Base-by-base conservation (phyloP, 2,113 vertebrate species). In the Microtus pennsylvanicus region DNA sequence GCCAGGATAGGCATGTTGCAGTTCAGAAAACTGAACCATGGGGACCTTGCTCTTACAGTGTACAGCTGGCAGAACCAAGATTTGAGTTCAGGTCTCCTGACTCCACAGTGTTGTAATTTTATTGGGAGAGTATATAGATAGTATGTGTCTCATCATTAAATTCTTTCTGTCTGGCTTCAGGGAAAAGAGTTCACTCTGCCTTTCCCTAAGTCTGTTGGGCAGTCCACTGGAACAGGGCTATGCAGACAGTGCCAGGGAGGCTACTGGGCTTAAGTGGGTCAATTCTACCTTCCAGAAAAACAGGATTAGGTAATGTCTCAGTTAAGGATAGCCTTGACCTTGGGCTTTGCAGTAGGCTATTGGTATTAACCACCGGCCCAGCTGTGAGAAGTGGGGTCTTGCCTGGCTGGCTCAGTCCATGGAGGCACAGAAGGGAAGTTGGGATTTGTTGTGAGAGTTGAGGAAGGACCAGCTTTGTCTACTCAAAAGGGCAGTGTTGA, bases 301-400 rank as follows among this genome's bases (percentile, higher is more conserved):
- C 0, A 63, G 88, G 17, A 47, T 19, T 75, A 12, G 87, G 95
- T 97, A 83, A 94, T 96, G 97, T 96, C 90, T 75, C 38, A 94
- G 90, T 85, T 85, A 58, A 76, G 69, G 85, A 77, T 95, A 97
- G 55, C 0, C 11, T 90, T 74, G 61, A 33, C 13, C 21, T 82
- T 94, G 12, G 65, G 42, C 55, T 52, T 85, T 87, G 58, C 61
- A 17, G 24, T 24, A 13, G 52, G 42, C 94, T 98, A 72, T 85
- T 94, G 96, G 67, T 95, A 93, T 67, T 97, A 87, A 89, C 82
- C 93, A 24, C 85, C 95, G 86, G 67, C 72, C 70, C 81, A 82
- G 26, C 52, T 96, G 26, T n/a, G 72, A 80, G 58, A 97, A 97
- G 93, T 94, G 82, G 94, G 89, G 93, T 93, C 82, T 74, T 96